Conservation (phyloP, 1,140 invertebrate genomes). For the Panonychus citri region DNA sequence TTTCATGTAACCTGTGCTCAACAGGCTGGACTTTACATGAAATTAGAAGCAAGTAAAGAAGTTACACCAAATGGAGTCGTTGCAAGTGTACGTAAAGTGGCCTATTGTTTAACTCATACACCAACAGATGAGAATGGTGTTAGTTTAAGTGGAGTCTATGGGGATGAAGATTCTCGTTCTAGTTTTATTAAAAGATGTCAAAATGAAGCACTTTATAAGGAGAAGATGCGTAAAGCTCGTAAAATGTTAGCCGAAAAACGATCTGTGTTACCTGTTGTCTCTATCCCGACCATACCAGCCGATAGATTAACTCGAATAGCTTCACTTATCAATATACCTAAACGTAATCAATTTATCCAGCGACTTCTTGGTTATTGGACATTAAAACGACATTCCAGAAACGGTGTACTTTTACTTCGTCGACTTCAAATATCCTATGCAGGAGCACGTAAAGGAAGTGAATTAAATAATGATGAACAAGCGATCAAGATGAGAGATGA, state of each 20-base stretch:
- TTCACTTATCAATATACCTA: slow-evolving; percentile 36
- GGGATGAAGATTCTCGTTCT: slow-evolving; percentile 6
- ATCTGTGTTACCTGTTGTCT: slow-evolving; percentile 63
- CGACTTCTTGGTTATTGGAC: slow-evolving; percentile 72
- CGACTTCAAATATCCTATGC: slow-evolving; percentile 43
- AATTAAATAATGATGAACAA: slow-evolving; percentile 11
- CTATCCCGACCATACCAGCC: slow-evolving; percentile 76
- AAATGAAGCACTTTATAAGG: slow-evolving; percentile 15
- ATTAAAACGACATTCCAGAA: slow-evolving; percentile 74
- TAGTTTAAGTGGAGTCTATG: slow-evolving; percentile 5
- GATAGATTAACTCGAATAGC: slow-evolving; percentile 66
- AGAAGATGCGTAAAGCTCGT: slow-evolving; percentile 52
- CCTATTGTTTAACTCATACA: slow-evolving; percentile 82
- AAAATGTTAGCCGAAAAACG: slow-evolving; percentile 58
- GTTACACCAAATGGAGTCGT: slow-evolving; percentile 31
- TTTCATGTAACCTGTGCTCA: slow-evolving; percentile 98
- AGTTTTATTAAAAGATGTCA: neutral
- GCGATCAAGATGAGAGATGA: slow-evolving; percentile 40
- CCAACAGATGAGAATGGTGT: slow-evolving; percentile 37
- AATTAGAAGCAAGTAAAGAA: slow-evolving; percentile 72
- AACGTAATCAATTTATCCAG: slow-evolving; percentile 65
- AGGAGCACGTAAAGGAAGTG: neutral
- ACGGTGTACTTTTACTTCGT: slow-evolving; percentile 78
- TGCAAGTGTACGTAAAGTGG: slow-evolving; percentile 68
- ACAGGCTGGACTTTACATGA: slow-evolving; percentile 80